A percentile compares a stretch with the other conserved stretches of the same genome.
Evolutionary conservation across 2,888 invertebrate genomes (phyloP).

Genomic region (Nysson spinosus): DNA sequence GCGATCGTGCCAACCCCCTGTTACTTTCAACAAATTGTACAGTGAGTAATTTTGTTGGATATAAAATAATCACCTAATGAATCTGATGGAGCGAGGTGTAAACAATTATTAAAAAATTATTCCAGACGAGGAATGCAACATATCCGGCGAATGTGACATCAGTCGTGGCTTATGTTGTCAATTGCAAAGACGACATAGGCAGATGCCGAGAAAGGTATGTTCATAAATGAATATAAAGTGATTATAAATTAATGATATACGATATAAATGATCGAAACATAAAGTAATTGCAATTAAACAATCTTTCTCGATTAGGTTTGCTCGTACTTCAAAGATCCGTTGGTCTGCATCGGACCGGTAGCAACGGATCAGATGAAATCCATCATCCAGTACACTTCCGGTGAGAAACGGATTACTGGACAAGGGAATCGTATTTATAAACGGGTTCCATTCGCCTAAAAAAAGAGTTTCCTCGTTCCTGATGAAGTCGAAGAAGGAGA

Average conservation of each 20-base stretch:
- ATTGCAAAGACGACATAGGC: constrained; percentile 90
- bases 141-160: constrained; percentile 91
- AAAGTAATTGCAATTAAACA: no score
- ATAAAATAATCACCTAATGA: not conserved
- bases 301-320: constrained; percentile 82
- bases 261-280: not conserved
- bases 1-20: constrained; percentile 88
- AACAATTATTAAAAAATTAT: constrained; percentile 10
- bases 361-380: constrained; percentile 87
- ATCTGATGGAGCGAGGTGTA: not conserved
- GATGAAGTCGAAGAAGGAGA: constrained; percentile 14
- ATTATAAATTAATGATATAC: not conserved
- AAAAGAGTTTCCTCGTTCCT: constrained; percentile 21
- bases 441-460: constrained; percentile 70
- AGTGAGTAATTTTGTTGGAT: constrained; percentile 72
- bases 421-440: constrained; percentile 74
- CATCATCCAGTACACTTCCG: constrained; percentile 87
- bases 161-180: constrained; percentile 92
- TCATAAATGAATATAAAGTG: not conserved
- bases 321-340: constrained; percentile 94
- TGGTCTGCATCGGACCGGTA: constrained; percentile 92
- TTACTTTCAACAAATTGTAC: constrained; percentile 88
- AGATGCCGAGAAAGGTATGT: constrained; percentile 88
- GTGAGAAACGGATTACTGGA: constrained; percentile 87
- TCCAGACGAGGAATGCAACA: constrained; percentile 87